Evolutionary conservation across 2,113 vertebrate species (phyloP), one percentile per base, ranked within the genome.

Genomic region (Paraplagusia blochii): DNA sequence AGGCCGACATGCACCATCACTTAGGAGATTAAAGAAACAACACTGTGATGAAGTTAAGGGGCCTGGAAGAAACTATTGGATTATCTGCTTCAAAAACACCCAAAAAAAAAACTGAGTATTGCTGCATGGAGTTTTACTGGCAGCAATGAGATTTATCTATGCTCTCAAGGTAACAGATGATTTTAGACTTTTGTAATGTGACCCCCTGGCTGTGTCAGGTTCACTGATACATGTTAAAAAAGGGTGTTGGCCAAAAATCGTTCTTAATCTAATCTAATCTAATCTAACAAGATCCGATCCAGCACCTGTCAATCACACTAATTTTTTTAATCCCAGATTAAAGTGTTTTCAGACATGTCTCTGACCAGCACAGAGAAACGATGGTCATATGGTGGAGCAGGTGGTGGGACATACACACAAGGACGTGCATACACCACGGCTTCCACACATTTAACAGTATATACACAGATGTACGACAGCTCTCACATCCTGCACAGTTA

Each of bases 311-410:
- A n/a, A n/a, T n/a, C n/a, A n/a, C n/a, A n/a, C 22, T 29, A 29
- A 29, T 29, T 29, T 2, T 29, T 2, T 29, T 6, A 2, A 29
- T 29, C 22, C 22, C 22, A 29, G 22, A 29, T 4, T 29, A 6
- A 29, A 29, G 22, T 6, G 22, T 29, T 29, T 6, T 4, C 22
- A 4, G 22, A 54, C 68, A 59, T 58, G 70, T 63, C 52, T 49
- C 5, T 9, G 13, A 44, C 36, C 42, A 42, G 34, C 35, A 34
- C 9, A 49, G 53, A 57, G 59, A 46, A 19, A 7, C 10, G 16
- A 50, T 38, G 47, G 44, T 63, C 55, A 48, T 46, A 52, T 60
- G 54, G 59, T 8, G 49, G 49, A 74, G 18, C 63, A 71, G 56
- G 54, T 68, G 63, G 73, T 9, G 13, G 40, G 22, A 70, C 29